phyloP scores from a whole-genome alignment of 2,797 vertebrate genomes.

The Myotis findleyi region DNA sequence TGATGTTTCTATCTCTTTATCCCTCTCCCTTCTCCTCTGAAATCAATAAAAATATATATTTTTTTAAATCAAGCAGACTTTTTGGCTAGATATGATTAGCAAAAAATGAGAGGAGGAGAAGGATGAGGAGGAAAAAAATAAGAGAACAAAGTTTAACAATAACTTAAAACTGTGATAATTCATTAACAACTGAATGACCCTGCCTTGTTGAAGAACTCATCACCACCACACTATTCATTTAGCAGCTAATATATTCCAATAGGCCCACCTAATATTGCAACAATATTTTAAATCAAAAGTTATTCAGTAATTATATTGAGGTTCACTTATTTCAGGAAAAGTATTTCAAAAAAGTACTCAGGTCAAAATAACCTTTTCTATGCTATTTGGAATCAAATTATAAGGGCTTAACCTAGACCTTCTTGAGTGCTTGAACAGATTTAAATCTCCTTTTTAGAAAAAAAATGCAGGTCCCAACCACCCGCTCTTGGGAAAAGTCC shows the following conservation, averaged over 20 bases:
- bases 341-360: not conserved
- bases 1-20: too few relatives aligned
- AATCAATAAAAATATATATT: too few relatives aligned
- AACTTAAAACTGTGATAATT: conserved; percentile 7
- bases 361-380: not conserved
- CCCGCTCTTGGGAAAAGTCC: not conserved
- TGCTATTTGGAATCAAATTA: not conserved
- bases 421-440: not conserved
- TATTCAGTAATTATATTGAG: not conserved
- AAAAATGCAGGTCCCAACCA: not conserved
- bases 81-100: not conserved
- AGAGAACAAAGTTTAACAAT: not conserved
- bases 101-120: not conserved
- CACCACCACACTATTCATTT: not conserved
- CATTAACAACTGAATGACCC: not conserved
- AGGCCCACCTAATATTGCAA: not conserved
- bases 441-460: not conserved
- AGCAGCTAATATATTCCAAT: not conserved
- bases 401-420: not conserved
- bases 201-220: not conserved
- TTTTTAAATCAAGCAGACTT: not conserved
- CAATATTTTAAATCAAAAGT: conserved; percentile 28
- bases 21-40: too few relatives aligned
- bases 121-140: too few relatives aligned
- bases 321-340: not conserved